Percentiles rank a stretch among this genome's conserved stretches.
Evolutionary conservation across 2,113 vertebrate genomes (phyloP).

Genomic region (Nothoprocta perdicaria): DNA sequence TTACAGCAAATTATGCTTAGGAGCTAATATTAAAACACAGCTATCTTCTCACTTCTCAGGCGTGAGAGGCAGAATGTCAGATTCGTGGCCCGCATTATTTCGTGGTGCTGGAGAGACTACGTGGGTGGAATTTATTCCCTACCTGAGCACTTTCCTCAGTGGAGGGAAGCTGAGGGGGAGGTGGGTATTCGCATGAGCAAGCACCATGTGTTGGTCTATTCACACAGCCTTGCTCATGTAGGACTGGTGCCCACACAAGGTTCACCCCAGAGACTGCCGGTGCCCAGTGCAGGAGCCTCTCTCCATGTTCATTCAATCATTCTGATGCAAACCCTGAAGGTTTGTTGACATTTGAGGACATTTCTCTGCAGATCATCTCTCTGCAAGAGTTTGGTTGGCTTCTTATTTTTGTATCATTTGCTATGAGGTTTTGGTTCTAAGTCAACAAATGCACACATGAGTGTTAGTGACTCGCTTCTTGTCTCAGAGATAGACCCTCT

Average conservation of each 20-base stretch:
- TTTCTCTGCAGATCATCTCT: not conserved
- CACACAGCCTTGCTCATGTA: not conserved
- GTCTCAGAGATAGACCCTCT: not conserved
- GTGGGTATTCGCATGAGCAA: not conserved
- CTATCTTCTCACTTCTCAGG: not conserved
- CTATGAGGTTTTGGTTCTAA: not conserved
- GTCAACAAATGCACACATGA: not conserved
- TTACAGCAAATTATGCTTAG: slow-evolving; percentile 50
- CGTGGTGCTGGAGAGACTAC: not conserved
- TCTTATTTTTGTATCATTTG: not conserved
- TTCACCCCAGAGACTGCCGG: not conserved
- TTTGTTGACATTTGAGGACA: not conserved
- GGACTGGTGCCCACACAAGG: not conserved
- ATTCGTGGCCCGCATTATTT: not conserved
- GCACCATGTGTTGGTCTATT: not conserved
- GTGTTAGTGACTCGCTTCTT: not conserved
- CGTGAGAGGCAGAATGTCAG: not conserved
- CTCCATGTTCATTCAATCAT: accelerated
- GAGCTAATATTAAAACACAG: slow-evolving; percentile 39
- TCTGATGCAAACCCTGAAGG: not conserved
- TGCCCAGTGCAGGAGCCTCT: not conserved
- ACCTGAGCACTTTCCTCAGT: accelerated
- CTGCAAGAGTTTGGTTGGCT: not conserved
- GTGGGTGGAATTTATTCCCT: slow-evolving; percentile 23
- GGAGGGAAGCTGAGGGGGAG: not conserved